Evolutionary conservation across 2,113 vertebrate species (phyloP), one percentile per base, ranked within the genome.

Genomic region (Sceloporus undulatus): DNA sequence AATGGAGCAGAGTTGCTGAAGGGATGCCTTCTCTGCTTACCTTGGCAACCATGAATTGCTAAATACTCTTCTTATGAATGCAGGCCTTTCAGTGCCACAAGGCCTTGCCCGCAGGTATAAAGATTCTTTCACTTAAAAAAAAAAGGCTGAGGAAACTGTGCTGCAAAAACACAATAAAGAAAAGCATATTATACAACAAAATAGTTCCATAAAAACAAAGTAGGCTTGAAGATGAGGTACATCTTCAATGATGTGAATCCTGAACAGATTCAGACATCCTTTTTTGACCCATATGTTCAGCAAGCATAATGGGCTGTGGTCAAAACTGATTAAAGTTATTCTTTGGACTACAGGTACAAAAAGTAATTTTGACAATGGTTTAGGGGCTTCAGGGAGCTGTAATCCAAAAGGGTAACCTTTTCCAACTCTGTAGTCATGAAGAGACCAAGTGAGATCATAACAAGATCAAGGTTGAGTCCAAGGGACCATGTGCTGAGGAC

Each of bases 21-120:
- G 93, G 93, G 95, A 97, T 97, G 96, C 96, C 96, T 97, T 94
- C 91, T 77, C 95, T 97, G 97, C 97, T 97, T 97, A 97, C 95
- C 95, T 98, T 97, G 97, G 97, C 97, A 97, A 95, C 93, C 88
- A 82, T 92, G 92, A 94, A 91, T 89, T 90, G 92, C 89, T 94
- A 92, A 97, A 94, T 89, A 90, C 95, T 95, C 91, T 91, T 96
- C 94, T 95, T 92, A 97, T 98, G 97, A 98, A 98, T 97, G 95
- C 92, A 87, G 94, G 95, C 89, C 96, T 97, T 98, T 98, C 97
- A 97, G 94, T 90, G 87, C 94, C 94, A 95, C 95, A 93, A 95
- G 95, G 86, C 82, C 84, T 94, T 94, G 95, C 96, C 96, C 95
- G 96, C 96, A 96, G 97, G 95, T 97, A 96, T 95, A 96, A 96